Evolutionary conservation across 2,797 vertebrate genomes (phyloP).

Genomic region (Rallus crepitans): DNA sequence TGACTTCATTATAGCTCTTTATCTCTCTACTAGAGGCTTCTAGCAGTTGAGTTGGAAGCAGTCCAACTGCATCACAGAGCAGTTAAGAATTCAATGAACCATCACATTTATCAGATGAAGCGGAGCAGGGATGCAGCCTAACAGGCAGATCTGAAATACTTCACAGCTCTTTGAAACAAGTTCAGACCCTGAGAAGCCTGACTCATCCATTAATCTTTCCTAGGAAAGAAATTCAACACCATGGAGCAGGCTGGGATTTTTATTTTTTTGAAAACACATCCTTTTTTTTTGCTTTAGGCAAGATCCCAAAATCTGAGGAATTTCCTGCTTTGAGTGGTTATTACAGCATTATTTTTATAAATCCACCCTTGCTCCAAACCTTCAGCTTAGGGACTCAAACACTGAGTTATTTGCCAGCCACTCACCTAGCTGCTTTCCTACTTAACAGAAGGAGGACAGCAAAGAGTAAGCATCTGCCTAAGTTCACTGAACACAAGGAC

Average conservation of each 20-base stretch:
- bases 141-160: neutral
- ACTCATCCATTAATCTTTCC: neutral
- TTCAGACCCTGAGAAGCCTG: neutral
- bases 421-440: neutral
- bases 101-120: neutral
- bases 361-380: neutral
- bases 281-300: too few relatives aligned
- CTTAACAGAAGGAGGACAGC: neutral
- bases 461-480: neutral
- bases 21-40: neutral
- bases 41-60: neutral
- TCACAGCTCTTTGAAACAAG: neutral
- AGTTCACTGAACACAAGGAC: neutral
- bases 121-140: neutral
- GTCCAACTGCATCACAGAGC: neutral
- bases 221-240: neutral
- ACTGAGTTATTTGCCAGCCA: neutral
- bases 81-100: neutral
- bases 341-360: neutral
- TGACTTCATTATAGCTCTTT: neutral
- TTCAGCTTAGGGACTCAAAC: neutral
- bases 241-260: neutral
- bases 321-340: neutral
- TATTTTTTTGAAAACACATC: too few relatives aligned
- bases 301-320: neutral